Base-by-base conservation (phyloP, 2,888 invertebrate species). In the Habrosyne pyritoides region DNA sequence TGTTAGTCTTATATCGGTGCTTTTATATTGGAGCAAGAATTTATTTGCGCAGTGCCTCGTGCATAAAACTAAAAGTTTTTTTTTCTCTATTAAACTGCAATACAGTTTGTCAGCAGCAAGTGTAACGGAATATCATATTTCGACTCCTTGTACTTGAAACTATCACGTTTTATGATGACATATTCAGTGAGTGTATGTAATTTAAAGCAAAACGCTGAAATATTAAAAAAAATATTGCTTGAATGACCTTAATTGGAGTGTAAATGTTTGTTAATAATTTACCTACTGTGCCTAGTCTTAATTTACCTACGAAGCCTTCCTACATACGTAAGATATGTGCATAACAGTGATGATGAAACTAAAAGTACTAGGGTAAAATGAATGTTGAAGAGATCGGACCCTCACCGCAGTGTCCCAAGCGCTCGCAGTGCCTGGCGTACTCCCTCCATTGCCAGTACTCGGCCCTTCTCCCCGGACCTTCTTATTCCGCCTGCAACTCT, bases 401-500 rank as follows among this genome's bases (percentile, higher is more conserved):
- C 96, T 95, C 93, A 98, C 98, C 89, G 94, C 93, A 60, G 97
- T 95, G 79, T 98, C 98, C 97, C 98, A 98, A 53, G 95, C 93
- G 60, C 77, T 91, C 67, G 95, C 95, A 61, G 94, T 88, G 2
- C 94, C 80, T 26, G 86, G 77, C 14, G 88, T 82, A 55, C 72
- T 83, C 21, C 86, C 83, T 10, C 87, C 87, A 49, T 84, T 88
- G 54, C 87, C 89, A 0, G 83, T 70, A 1, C 84, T 67, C 0
- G 90, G 90, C 10, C 88, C 94, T 0, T 94, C 96, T 62, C 98
- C 98, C 64, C 98, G 94, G 12, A 98, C 97, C 69, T 98, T 95
- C 93, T 98, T 98, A 86, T 98, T 98, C 73, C 99, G 94, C 66
- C 99, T 94, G 90, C 99, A 99, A 53, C 98, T 98, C 93, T 99